Evolutionary conservation across 2,113 vertebrate genomes (phyloP).

Genomic region (Sphyrna mokarran): DNA sequence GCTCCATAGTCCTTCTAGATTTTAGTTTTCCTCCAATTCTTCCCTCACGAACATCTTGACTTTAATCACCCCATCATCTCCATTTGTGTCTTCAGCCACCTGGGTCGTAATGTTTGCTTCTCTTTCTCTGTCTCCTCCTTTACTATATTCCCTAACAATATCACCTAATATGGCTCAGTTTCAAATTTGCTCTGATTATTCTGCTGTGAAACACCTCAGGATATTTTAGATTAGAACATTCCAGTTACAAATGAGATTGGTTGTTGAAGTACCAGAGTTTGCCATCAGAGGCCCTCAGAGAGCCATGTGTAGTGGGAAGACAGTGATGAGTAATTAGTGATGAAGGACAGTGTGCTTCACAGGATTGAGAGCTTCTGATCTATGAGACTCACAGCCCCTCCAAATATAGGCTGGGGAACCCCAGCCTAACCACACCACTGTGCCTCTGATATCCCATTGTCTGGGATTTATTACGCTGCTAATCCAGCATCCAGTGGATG

Average conservation of each 20-base stretch:
- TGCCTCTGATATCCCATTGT: not conserved
- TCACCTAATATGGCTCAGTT: not conserved
- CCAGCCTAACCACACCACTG: not conserved
- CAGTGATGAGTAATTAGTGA: not conserved
- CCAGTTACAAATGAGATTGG: not conserved
- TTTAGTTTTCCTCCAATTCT: not conserved
- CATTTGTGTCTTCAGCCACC: not conserved
- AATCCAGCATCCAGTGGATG: not conserved
- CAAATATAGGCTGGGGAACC: not conserved
- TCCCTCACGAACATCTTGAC: not conserved
- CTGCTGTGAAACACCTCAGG: not conserved
- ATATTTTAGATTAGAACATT: not conserved
- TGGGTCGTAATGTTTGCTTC: not conserved
- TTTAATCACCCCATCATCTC: not conserved
- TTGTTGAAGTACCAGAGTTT: not conserved
- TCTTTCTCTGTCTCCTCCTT: not conserved
- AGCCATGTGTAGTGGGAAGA: not conserved
- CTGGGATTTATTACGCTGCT: not conserved
- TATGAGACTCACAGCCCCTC: not conserved
- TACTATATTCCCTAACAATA: not conserved
- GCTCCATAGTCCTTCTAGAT: not conserved
- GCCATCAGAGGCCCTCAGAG: not conserved
- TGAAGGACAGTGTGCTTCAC: not conserved
- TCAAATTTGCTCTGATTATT: not conserved
- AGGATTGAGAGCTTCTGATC: not conserved